phyloP scores from a whole-genome alignment of 2,797 vertebrate genomes.

The Poecilia picta region DNA sequence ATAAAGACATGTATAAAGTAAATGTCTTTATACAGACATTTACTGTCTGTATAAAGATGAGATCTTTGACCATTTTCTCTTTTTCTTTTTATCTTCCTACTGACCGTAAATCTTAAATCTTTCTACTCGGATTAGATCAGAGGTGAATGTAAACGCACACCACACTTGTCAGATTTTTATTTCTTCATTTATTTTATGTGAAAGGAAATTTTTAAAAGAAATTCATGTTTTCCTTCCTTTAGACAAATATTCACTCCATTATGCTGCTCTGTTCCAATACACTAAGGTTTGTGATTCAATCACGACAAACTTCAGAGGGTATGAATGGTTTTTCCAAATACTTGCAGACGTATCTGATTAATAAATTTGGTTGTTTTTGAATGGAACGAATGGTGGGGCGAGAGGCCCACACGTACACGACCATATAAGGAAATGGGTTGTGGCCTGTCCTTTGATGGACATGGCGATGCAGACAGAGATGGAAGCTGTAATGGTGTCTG shows the following conservation, averaged over 20 bases:
- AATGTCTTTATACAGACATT: too few species aligned
- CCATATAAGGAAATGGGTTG: slow-evolving; percentile 63
- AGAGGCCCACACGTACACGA: slow-evolving; percentile 4
- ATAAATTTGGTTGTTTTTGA: slow-evolving; percentile 28
- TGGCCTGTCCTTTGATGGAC: slow-evolving; percentile 53
- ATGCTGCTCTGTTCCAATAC: neutral
- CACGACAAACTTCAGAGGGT: neutral
- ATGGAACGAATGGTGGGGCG: slow-evolving; percentile 47
- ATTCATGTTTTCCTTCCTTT: neutral
- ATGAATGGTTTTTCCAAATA: neutral
- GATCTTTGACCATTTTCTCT: neutral
- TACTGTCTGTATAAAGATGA: neutral
- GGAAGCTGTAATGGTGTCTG: slow-evolving; percentile 55
- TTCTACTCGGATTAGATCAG: neutral
- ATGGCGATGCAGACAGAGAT: slow-evolving; percentile 45
- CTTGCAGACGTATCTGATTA: neutral
- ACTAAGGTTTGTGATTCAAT: neutral
- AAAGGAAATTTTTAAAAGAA: neutral
- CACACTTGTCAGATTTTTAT: neutral
- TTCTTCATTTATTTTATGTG: neutral
- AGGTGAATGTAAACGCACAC: neutral
- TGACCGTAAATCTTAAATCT: too few species aligned
- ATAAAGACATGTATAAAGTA: too few species aligned
- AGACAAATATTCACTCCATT: neutral
- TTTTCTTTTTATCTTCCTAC: too few species aligned